Evolutionary conservation across 2,797 vertebrate species (phyloP).

Genomic region (Sebastes taczanowskii): DNA sequence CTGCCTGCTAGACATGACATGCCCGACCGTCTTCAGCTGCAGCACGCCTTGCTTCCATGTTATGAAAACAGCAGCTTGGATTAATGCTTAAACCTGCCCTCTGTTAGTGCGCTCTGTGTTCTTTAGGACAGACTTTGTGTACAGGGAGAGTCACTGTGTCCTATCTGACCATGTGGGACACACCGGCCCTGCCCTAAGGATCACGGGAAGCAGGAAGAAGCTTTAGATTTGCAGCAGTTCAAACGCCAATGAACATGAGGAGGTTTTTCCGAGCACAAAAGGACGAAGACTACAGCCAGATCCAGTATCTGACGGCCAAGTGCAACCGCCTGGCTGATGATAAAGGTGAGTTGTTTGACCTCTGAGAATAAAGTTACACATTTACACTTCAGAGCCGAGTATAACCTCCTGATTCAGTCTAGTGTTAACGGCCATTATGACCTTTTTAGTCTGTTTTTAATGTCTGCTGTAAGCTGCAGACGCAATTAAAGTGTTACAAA

Average conservation of each 20-base stretch:
- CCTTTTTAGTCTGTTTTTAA: background rate
- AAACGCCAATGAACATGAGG: constrained; percentile 70
- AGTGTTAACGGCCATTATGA: background rate
- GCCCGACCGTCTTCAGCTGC: constrained; percentile 24
- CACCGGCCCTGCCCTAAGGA: constrained; percentile 17
- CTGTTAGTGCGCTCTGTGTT: background rate
- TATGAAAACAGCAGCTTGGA: constrained; percentile 50
- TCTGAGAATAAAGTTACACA: background rate
- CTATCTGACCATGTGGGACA: constrained; percentile 16
- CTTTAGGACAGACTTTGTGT: background rate
- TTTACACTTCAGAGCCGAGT: background rate
- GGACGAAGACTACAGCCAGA: constrained; percentile 81
- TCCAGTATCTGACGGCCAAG: constrained; percentile 84
- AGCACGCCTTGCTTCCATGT: background rate
- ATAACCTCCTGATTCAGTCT: background rate
- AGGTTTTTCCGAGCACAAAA: constrained; percentile 77
- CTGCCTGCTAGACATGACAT: constrained; percentile 56
- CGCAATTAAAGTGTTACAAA: background rate
- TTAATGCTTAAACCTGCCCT: constrained; percentile 61
- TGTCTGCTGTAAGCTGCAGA: background rate
- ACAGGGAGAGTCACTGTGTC: constrained; percentile 6
- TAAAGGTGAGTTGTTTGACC: constrained; percentile 72
- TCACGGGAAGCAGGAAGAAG: constrained; percentile 24
- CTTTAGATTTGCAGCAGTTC: constrained; percentile 9
- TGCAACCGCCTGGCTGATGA: constrained; percentile 80